phyloP scores from a whole-genome alignment of 2,888 invertebrate genomes.

The Oeneis ivallda region DNA sequence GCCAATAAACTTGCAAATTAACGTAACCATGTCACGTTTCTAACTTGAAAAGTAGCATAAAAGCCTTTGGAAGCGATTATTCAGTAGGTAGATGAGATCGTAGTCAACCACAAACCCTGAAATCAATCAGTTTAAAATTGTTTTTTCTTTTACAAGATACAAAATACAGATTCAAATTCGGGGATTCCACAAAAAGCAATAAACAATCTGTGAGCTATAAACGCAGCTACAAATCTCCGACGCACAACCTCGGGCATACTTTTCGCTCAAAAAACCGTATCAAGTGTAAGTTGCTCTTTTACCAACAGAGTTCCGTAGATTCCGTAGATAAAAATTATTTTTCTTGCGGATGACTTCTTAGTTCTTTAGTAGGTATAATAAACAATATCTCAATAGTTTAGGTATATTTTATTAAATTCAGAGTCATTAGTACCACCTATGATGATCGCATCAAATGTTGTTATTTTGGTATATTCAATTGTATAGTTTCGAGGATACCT shows the following conservation, averaged over 20 bases:
- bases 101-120: neutral
- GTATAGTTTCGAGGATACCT: too few relatives aligned
- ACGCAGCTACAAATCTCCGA: constrained; percentile 48
- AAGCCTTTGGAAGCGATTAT: neutral
- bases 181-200: constrained; percentile 44
- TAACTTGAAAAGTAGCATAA: too few relatives aligned
- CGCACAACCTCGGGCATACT: constrained; percentile 45
- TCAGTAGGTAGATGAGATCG: neutral
- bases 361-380: too few relatives aligned
- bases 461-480: too few relatives aligned
- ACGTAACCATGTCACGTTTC: too few relatives aligned
- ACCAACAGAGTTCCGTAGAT: neutral
- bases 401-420: too few relatives aligned
- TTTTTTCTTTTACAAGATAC: neutral
- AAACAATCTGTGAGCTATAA: constrained; percentile 51
- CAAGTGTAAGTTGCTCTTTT: neutral
- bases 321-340: neutral
- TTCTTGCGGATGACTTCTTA: too few relatives aligned
- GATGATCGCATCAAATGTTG: too few relatives aligned
- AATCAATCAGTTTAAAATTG: constrained; percentile 1
- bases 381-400: too few relatives aligned
- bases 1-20: too few relatives aligned
- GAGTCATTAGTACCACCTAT: too few relatives aligned
- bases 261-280: constrained; percentile 41
- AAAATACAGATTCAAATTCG: constrained; percentile 47